Evolutionary conservation across 35 echinoderm and acorn worm species (phyloP).

Genomic region (Acanthaster planci): DNA sequence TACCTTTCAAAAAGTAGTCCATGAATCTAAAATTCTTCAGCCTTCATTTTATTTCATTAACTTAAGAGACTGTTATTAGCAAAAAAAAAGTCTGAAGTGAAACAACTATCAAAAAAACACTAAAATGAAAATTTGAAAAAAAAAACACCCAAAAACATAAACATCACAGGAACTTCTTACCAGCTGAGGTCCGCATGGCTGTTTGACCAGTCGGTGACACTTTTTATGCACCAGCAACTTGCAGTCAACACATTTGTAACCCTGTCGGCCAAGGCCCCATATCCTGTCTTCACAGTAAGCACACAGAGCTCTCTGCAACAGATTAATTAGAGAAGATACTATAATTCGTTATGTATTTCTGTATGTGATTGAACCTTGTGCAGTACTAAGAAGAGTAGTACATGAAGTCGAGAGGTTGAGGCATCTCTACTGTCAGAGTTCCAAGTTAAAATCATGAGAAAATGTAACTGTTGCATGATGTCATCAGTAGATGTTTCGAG

Average conservation of each 20-base stretch:
- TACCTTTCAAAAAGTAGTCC: too few species aligned
- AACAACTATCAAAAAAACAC: background rate
- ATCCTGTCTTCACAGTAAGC: slow-evolving; percentile 89
- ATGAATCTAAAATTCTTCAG: too few species aligned
- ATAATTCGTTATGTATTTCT: background rate
- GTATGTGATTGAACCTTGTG: too few species aligned
- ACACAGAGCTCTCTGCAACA: slow-evolving; percentile 87
- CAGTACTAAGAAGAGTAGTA: too few species aligned
- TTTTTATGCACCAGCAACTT: slow-evolving; percentile 97
- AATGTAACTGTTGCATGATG: too few species aligned
- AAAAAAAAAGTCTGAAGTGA: too few species aligned
- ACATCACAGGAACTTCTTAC: slow-evolving; percentile 64
- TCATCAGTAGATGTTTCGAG: too few species aligned
- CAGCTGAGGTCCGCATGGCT: slow-evolving; percentile 69
- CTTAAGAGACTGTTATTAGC: too few species aligned
- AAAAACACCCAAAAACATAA: slow-evolving; percentile 3
- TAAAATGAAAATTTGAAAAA: slow-evolving; percentile 1
- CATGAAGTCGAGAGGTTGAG: too few species aligned
- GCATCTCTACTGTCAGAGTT: too few species aligned
- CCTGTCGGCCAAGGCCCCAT: slow-evolving; percentile 95
- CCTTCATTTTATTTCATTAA: too few species aligned
- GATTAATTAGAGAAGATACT: background rate
- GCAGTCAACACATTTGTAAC: slow-evolving; percentile 99
- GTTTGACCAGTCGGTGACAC: slow-evolving; percentile 79
- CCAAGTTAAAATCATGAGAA: too few species aligned